These are phyloP conservation scores for Aricia artaxerxes DNA, from an alignment of 2,888 invertebrate genomes.

Conservation along the genomic window DNA sequence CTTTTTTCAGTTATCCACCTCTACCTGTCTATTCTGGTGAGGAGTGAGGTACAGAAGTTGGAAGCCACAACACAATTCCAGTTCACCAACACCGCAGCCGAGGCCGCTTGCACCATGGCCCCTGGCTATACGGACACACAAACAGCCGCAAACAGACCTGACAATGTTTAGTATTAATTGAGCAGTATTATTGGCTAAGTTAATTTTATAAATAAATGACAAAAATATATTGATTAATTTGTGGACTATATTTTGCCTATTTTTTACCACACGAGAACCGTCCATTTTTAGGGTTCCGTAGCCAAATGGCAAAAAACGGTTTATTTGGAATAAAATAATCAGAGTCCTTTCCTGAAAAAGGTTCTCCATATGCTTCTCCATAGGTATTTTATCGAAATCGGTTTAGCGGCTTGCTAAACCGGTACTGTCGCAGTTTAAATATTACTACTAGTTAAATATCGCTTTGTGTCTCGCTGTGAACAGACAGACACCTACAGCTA, in stretches of 20 bases:
- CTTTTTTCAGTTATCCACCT: neutral
- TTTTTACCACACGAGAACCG: too few relatives aligned
- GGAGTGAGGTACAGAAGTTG: slow-evolving; percentile 8
- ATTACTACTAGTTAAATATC: too few relatives aligned
- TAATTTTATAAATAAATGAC: neutral
- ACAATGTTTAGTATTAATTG: neutral
- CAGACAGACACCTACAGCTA: neutral
- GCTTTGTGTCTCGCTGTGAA: neutral
- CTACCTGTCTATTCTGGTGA: neutral
- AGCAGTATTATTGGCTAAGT: neutral
- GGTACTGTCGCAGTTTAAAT: too few relatives aligned
- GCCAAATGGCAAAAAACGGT: too few relatives aligned
- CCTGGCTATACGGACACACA: neutral
- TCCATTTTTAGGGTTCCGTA: too few relatives aligned
- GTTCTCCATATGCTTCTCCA: too few relatives aligned
- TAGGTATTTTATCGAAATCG: too few relatives aligned
- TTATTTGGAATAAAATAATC: too few relatives aligned
- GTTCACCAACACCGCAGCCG: neutral
- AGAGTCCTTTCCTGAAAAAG: too few relatives aligned
- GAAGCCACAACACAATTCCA: neutral
- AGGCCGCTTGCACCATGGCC: neutral
- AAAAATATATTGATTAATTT: neutral
- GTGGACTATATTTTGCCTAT: neutral
- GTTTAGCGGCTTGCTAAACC: too few relatives aligned
- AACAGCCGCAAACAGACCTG: neutral